These are phyloP conservation scores for Bombus pascuorum DNA, from an alignment of 1,140 invertebrate species.

Conservation along the genomic window DNA sequence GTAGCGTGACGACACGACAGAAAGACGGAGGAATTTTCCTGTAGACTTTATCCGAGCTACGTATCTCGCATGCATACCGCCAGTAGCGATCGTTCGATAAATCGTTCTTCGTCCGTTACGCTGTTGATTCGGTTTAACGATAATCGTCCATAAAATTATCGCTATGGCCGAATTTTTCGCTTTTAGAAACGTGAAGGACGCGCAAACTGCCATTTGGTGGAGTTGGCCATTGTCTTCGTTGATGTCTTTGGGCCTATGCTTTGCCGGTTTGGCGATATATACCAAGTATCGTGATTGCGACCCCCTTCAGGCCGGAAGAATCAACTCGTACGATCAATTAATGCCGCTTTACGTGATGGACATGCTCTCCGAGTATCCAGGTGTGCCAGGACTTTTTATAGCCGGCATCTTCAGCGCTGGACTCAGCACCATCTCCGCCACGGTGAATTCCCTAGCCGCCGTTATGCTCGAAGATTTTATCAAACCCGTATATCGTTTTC, in stretches of 20 bases:
- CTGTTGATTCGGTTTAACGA: constrained; percentile 33
- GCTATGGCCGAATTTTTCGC: too few species aligned
- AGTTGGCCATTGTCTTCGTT: constrained; percentile 87
- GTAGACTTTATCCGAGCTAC: constrained; percentile 6
- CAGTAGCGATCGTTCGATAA: constrained; percentile 46
- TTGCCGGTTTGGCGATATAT: constrained; percentile 91
- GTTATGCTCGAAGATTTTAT: constrained; percentile 93
- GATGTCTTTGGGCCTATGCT: constrained; percentile 87
- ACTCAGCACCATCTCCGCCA: constrained; percentile 92
- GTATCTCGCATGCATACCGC: constrained; percentile 39
- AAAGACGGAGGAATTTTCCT: constrained; percentile 29
- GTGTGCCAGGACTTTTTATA: constrained; percentile 85
- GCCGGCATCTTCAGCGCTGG: constrained; percentile 87
- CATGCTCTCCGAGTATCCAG: constrained; percentile 86
- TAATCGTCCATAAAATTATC: background rate
- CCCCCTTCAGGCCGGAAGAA: constrained; percentile 85
- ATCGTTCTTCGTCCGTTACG: background rate
- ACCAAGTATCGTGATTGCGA: constrained; percentile 90
- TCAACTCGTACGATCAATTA: constrained; percentile 84
- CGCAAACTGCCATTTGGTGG: constrained; percentile 87
- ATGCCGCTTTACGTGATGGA: constrained; percentile 92
- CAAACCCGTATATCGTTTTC: constrained; percentile 76
- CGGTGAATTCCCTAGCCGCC: constrained; percentile 92
- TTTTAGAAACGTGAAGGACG: constrained; percentile 85
- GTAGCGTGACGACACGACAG: constrained; percentile 40